A percentile compares a stretch with the other conserved stretches of the same genome.
Evolutionary conservation across 2,113 vertebrate species (phyloP).

Genomic region (Oncorhynchus mykiss): DNA sequence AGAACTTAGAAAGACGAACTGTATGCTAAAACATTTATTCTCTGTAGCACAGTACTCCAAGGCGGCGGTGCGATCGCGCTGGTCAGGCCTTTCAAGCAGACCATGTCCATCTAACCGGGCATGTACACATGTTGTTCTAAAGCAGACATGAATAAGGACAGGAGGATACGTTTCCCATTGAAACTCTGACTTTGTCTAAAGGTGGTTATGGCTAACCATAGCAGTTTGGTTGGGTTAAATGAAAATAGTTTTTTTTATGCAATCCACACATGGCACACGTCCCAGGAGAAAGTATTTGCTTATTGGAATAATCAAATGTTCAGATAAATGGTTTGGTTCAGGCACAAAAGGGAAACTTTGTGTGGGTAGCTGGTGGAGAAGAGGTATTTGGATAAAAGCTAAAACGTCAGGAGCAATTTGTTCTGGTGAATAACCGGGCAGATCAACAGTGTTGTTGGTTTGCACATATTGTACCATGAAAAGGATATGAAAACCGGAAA

Average conservation of each 20-base stretch:
- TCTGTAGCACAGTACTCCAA: slow-evolving; percentile 31
- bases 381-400: background rate
- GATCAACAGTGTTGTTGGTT: too few species aligned
- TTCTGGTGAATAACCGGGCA: too few species aligned
- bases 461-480: too few species aligned
- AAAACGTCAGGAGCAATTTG: background rate
- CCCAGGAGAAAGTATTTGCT: slow-evolving; percentile 1
- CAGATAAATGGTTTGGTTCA: background rate
- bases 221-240: background rate
- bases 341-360: slow-evolving; percentile 27
- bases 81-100: slow-evolving; percentile 7
- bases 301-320: slow-evolving; percentile 24
- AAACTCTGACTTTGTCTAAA: background rate
- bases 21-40: slow-evolving; percentile 26
- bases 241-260: background rate
- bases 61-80: background rate
- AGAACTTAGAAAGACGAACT: slow-evolving; percentile 10
- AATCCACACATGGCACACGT: slow-evolving; percentile 9
- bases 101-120: background rate
- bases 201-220: slow-evolving; percentile 7
- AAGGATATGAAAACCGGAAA: too few species aligned
- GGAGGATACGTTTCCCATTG: background rate
- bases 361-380: slow-evolving; percentile 25
- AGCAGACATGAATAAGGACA: background rate
- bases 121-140: slow-evolving; percentile 26